A percentile compares a stretch with the other conserved stretches of the same genome.
These are phyloP conservation scores for Corythornis cristatus DNA, from an alignment of 2,113 vertebrate genomes.

Conservation along the genomic window DNA sequence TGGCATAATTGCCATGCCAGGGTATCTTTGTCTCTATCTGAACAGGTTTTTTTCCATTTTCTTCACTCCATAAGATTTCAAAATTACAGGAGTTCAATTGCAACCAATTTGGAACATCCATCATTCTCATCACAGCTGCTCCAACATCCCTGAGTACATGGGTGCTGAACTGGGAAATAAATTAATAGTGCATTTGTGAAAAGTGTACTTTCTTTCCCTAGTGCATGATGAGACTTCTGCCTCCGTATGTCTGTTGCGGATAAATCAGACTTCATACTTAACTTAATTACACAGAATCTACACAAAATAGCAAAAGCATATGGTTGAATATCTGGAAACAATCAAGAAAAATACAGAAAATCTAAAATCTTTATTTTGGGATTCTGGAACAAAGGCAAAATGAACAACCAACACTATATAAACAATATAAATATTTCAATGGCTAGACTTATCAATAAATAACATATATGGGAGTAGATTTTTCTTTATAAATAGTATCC, in stretches of 20 bases:
- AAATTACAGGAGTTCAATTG: conserved; percentile 32
- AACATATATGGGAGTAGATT: too few relatives aligned
- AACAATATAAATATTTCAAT: neutral
- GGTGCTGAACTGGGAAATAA: conserved; percentile 63
- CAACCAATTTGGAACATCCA: conserved; percentile 7
- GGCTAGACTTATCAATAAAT: neutral
- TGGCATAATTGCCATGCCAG: neutral
- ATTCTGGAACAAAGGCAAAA: neutral
- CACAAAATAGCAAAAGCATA: neutral
- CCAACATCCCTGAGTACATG: conserved; percentile 16
- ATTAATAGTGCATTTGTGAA: conserved; percentile 46
- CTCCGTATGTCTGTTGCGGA: neutral
- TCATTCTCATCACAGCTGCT: conserved; percentile 53
- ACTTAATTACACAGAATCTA: neutral
- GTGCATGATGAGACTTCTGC: neutral
- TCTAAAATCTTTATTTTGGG: neutral
- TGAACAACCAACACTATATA: neutral
- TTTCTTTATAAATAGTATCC: too few relatives aligned
- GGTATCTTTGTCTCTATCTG: conserved; percentile 1
- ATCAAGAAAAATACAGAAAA: neutral
- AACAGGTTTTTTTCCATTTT: conserved; percentile 26
- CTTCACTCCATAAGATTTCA: neutral
- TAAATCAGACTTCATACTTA: conserved; percentile 19
- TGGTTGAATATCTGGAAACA: conserved; percentile 22
- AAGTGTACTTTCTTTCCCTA: neutral